Evolutionary conservation across 2,888 invertebrate species (phyloP), one percentile per base, ranked within the genome.

Genomic region (Noctua janthina): DNA sequence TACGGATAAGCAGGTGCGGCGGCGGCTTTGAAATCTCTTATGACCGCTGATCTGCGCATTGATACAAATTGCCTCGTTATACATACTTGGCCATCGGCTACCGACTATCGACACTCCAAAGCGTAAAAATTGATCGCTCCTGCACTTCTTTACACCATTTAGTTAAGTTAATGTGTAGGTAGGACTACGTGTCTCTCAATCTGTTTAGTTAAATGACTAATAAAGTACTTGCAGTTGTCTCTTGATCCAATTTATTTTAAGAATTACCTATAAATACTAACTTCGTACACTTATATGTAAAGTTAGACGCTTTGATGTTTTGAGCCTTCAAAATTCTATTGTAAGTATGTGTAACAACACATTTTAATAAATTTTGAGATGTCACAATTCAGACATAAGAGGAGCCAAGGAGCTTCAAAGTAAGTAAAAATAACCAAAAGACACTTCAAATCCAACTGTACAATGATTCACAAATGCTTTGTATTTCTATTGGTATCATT

Each of bases 41-140:
- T 92, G 93, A 91, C 91, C 90, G 89, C 90, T 92, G 94, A 95
- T 95, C 93, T 92, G 92, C 91, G 92, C 94, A 94, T 93, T 94
- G 94, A 94, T 94, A 95, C 94, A 95, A 95, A 95, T 94, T 94
- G 93, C 92, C 93, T 95, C 93, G 93, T 95, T 95, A 94, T 86
- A 89, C 88, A 90, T 90, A 89, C 90, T 87, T 89, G 86, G 86
- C 88, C 87, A 85, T 90, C 81, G 82, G 74, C 83, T 86, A 82
- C 86, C 76, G 77, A 79, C 70, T 82, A 89, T 81, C 79, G 85
- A 84, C 87, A 84, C 78, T 82, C 66, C 71, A 76, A 83, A 76
- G 81, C 82, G 77, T 84, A 81, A 86, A 87, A 85, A 76, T 49
- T 79, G 39, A 81, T 66, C 73, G 59, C 43, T 72, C 69, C 78